Percentiles rank a stretch among this genome's conserved stretches.
Conservation (phyloP, 2,797 vertebrate species). For the Sebastes hubbsi region DNA sequence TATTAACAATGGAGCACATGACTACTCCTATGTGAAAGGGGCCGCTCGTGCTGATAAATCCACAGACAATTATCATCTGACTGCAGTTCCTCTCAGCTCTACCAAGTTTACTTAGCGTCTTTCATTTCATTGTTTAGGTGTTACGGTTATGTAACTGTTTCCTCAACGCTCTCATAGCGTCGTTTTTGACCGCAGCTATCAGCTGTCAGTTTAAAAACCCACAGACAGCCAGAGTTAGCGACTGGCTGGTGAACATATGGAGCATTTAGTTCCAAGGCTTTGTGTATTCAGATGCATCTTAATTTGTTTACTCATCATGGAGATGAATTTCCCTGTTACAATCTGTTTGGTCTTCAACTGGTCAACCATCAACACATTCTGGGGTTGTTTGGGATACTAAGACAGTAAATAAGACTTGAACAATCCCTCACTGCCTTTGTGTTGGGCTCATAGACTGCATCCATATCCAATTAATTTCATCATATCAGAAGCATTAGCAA, state of each 20-base stretch:
- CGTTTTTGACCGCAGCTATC: not conserved
- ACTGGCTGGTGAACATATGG: not conserved
- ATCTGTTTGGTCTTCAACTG: slow-evolving; percentile 12
- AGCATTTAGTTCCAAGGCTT: not conserved
- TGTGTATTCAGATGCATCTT: slow-evolving; percentile 33
- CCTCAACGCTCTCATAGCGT: not conserved
- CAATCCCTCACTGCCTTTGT: not conserved
- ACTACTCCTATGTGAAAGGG: not conserved
- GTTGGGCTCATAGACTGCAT: not conserved
- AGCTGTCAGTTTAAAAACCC: not conserved
- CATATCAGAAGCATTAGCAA: not conserved
- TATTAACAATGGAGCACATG: not conserved
- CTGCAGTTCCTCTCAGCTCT: not conserved
- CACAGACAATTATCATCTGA: not conserved
- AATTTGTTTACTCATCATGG: slow-evolving; percentile 43
- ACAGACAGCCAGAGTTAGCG: not conserved
- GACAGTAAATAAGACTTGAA: not conserved
- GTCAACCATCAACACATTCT: not conserved
- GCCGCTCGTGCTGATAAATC: not conserved
- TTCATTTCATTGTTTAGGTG: not conserved
- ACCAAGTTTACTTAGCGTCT: not conserved
- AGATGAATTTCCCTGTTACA: slow-evolving; percentile 40
- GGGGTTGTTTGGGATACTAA: not conserved
- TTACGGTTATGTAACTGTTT: not conserved
- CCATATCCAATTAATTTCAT: not conserved